Evolutionary conservation across 1,140 invertebrate species (phyloP), one percentile per base, ranked within the genome.

Genomic region (Atta cephalotes): DNA sequence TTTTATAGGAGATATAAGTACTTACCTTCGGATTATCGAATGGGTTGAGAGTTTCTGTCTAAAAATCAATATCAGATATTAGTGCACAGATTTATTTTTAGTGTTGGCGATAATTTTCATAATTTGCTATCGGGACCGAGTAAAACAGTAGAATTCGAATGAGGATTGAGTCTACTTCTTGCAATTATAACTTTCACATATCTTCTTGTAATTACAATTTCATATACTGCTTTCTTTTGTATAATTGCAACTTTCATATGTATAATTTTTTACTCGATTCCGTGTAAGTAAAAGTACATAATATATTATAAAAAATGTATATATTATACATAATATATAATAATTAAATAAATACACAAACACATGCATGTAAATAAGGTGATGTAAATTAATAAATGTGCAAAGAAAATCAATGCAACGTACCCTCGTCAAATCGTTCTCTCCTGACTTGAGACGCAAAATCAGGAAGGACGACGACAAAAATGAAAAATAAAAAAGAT

Each of bases 31-130:
- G 95, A 95, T 95, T 96, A 93, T 97, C 97, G 96, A 98, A 98
- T 96, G 97, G 97, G 97, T 98, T 98, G 96, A 97, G 97, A 96
- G 97, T 97, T 96, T 98, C 97, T 92, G 97, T 96, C 97, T 97
- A 95, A 16, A 95, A 95, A 88, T 53, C 45, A n/a, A 74, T 77
- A 84, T 76, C 14, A 53, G 31, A 85, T 66, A 78, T 85, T 62
- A 85, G 14, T 25, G 16, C 1, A 4, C 31, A 62, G 7, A 21
- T 76, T 62, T 62, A 74, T 68, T 5, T 49, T 65, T 21, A 60
- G 14, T 28, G 28, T 60, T 45, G 12, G 0, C 39, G 18, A 71
- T 45, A 72, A 35, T 74, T 81, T 3, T 53, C 18, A n/a, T 16
- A 58, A 21, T 58, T 74, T 16, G 51, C 18, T 4, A 9, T n/a